Conservation (phyloP, 2,797 vertebrate genomes). For the Sebastes diploproa region DNA sequence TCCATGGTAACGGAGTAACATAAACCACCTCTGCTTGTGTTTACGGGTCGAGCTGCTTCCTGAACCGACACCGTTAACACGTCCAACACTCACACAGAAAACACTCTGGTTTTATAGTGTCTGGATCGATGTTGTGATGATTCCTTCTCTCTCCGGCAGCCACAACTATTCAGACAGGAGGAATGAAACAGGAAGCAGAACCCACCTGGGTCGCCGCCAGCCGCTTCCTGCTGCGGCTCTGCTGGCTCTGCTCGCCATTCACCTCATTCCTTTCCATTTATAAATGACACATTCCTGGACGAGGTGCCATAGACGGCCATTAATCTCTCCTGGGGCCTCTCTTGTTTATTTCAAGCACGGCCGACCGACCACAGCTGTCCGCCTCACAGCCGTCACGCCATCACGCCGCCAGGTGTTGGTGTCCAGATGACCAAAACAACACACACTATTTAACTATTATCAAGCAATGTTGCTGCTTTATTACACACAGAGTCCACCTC, state of each 20-base stretch:
- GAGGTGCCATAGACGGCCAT: constrained; percentile 87
- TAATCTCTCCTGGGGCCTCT: constrained; percentile 85
- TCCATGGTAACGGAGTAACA: background rate
- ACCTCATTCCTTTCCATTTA: constrained; percentile 87
- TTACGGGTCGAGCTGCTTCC: background rate
- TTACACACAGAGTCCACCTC: too few species aligned
- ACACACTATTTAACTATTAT: constrained; percentile 3
- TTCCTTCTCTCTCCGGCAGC: background rate
- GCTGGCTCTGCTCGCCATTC: constrained; percentile 61
- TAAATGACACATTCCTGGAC: constrained; percentile 87
- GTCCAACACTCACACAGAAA: background rate
- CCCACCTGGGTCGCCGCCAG: constrained; percentile 71
- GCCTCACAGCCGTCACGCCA: constrained; percentile 50
- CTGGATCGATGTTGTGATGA: background rate
- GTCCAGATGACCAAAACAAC: constrained; percentile 66
- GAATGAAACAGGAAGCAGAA: background rate
- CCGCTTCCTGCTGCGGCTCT: constrained; percentile 73
- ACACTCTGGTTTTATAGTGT: background rate
- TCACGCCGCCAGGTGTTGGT: background rate
- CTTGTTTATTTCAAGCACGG: constrained; percentile 87
- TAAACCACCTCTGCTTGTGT: background rate
- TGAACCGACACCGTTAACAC: background rate
- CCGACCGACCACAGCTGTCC: constrained; percentile 87
- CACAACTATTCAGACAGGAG: constrained; percentile 41
- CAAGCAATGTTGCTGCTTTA: too few species aligned